A percentile compares a stretch with the other conserved stretches of the same genome.
These are phyloP conservation scores for Mormoops blainvillei DNA, from an alignment of 2,113 vertebrate species.

Conservation along the genomic window DNA sequence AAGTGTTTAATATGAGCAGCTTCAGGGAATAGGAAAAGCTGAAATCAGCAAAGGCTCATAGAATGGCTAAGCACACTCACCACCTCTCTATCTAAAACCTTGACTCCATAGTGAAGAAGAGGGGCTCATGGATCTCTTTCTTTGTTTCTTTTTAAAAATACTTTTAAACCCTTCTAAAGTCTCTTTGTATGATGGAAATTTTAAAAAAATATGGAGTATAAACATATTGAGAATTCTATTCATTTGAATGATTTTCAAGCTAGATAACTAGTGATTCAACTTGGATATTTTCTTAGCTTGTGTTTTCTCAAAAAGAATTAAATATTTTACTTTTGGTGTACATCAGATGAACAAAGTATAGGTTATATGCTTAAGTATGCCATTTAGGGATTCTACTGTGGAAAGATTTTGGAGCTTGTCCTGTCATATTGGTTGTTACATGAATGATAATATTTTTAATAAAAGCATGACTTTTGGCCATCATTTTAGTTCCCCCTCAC, in stretches of 20 bases:
- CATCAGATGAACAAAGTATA: neutral
- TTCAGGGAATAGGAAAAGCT: neutral
- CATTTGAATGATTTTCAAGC: neutral
- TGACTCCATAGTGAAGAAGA: neutral
- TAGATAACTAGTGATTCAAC: neutral
- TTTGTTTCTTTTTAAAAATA: neutral
- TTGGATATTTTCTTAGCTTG: conserved; percentile 24
- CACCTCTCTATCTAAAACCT: neutral
- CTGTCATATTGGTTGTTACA: neutral
- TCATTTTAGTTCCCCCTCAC: conserved; percentile 17
- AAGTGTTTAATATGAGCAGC: neutral
- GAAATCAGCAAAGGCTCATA: neutral
- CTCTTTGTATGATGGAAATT: neutral
- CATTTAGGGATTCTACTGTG: neutral
- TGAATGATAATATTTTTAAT: conserved; percentile 39
- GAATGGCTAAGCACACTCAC: neutral
- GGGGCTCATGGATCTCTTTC: neutral
- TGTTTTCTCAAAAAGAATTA: too few relatives aligned
- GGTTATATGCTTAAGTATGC: neutral
- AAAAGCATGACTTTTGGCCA: conserved; percentile 9
- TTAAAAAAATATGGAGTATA: neutral
- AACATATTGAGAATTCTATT: neutral
- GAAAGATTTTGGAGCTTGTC: neutral
- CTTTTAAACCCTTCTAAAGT: neutral
- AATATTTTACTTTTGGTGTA: neutral